Conservation (phyloP, 2,113 vertebrate species). For the Dicentrarchus labrax region DNA sequence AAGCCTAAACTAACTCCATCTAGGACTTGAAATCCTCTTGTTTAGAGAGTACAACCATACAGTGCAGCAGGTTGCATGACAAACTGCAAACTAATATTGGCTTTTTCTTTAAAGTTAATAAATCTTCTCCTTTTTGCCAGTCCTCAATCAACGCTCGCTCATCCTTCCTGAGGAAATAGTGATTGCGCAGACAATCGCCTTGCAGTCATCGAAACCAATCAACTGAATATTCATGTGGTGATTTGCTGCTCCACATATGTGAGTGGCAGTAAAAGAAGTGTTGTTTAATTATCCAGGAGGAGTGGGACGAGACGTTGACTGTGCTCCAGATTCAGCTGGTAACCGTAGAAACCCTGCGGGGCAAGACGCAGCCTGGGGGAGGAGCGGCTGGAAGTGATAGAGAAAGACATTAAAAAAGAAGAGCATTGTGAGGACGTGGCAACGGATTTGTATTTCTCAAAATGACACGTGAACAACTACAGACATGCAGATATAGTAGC, state of each 20-base stretch:
- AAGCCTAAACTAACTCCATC: conserved; percentile 42
- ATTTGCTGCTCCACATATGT: conserved; percentile 47
- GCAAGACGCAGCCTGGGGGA: conserved; percentile 40
- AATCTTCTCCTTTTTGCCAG: neutral
- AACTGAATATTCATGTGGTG: conserved; percentile 61
- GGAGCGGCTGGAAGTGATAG: conserved; percentile 13
- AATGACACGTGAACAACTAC: neutral
- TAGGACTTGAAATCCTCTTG: conserved; percentile 31
- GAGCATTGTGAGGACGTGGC: neutral
- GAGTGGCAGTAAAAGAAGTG: conserved; percentile 31
- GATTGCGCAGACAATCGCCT: conserved; percentile 54
- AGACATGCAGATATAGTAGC: neutral
- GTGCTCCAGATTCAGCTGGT: conserved; percentile 53
- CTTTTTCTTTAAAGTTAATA: conserved; percentile 38
- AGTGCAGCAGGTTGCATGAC: neutral
- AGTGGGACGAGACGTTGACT: conserved; percentile 37
- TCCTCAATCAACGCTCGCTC: conserved; percentile 29
- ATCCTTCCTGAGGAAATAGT: conserved; percentile 46
- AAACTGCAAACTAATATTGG: conserved; percentile 9
- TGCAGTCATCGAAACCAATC: conserved; percentile 52
- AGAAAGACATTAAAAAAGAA: neutral
- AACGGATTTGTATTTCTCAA: neutral
- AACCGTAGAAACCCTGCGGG: conserved; percentile 62
- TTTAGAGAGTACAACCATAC: neutral
- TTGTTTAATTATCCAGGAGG: conserved; percentile 68